Percentiles rank a stretch among this genome's conserved stretches.
Evolutionary conservation across 2,113 vertebrate species (phyloP).

Genomic region (Siphamia tubifer): DNA sequence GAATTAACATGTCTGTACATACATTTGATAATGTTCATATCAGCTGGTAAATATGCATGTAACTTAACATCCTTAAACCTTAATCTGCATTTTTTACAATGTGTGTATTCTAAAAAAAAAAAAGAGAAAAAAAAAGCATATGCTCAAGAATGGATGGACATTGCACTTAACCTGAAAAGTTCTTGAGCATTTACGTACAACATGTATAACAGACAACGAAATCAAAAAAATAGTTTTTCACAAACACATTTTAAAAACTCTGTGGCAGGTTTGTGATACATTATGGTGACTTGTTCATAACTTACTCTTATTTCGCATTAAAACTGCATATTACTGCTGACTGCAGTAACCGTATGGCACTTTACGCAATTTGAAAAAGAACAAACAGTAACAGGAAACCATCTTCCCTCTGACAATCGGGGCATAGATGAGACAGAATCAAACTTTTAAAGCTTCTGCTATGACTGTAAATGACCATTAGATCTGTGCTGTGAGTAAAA

Average conservation of each 20-base stretch:
- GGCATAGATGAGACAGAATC: neutral
- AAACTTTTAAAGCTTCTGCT: neutral
- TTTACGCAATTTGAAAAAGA: neutral
- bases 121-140: too few species aligned
- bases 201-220: neutral
- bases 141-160: neutral
- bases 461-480: neutral
- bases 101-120: too few species aligned
- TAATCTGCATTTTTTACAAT: neutral
- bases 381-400: neutral
- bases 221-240: neutral
- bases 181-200: neutral
- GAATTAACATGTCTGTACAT: neutral
- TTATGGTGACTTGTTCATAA: neutral
- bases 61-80: neutral
- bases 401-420: neutral
- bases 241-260: neutral
- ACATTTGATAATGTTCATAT: neutral
- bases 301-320: neutral
- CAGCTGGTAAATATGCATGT: neutral
- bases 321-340: slow-evolving; percentile 6
- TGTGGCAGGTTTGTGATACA: too few species aligned
- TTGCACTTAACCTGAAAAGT: neutral
- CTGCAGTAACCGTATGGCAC: neutral
- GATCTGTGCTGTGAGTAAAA: too few species aligned